phyloP scores from a whole-genome alignment of 1,140 invertebrate species.

The Platyscapa corneri region DNA sequence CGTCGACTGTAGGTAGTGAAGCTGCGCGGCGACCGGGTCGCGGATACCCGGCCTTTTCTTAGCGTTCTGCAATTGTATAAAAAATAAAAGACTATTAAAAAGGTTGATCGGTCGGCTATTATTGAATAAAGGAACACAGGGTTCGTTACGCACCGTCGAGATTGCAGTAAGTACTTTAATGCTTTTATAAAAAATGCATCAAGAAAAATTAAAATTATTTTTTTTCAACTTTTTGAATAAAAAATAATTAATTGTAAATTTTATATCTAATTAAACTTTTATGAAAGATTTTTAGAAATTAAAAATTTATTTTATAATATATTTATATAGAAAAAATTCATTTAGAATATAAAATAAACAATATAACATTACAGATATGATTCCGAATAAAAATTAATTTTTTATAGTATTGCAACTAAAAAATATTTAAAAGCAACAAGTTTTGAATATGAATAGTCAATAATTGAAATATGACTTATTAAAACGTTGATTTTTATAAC shows the following conservation, averaged over 20 bases:
- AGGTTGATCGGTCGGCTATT: neutral
- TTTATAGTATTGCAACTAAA: neutral
- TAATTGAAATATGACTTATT: neutral
- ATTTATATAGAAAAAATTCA: neutral
- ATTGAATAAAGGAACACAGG: neutral
- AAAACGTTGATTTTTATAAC: neutral
- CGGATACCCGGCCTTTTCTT: constrained; percentile 8
- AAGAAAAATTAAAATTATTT: neutral
- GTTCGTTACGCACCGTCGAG: neutral
- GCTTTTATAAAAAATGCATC: neutral
- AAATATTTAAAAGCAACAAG: neutral
- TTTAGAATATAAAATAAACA: neutral
- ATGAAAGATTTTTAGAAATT: neutral
- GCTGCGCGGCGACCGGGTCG: neutral
- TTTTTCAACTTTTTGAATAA: neutral
- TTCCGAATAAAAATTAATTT: neutral
- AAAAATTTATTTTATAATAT: neutral
- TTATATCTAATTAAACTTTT: neutral
- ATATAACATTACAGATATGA: too few relatives aligned
- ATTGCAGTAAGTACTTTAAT: constrained; percentile 29
- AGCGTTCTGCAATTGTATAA: neutral
- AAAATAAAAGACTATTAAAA: neutral
- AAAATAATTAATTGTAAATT: neutral
- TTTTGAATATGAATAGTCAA: neutral
- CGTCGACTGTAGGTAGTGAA: constrained; percentile 8